A percentile compares a stretch with the other conserved stretches of the same genome.
Conservation (phyloP, 2,113 vertebrate genomes). For the Corythoichthys intestinalis region DNA sequence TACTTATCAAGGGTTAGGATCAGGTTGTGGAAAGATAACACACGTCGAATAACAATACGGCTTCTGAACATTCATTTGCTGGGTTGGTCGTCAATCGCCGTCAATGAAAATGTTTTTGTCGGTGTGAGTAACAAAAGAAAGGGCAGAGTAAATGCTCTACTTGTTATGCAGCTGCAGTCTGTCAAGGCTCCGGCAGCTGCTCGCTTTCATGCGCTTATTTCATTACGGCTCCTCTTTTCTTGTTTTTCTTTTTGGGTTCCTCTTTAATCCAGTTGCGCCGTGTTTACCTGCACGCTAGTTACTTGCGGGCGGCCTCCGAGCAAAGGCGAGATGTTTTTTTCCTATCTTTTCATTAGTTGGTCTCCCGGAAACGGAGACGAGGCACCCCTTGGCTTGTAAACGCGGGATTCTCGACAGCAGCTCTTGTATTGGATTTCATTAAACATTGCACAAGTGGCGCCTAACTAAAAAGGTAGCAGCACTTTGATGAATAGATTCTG, state of each 20-base stretch:
- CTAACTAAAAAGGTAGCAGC: background rate
- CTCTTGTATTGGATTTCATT: background rate
- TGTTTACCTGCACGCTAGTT: conserved; percentile 50
- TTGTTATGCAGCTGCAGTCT: conserved; percentile 74
- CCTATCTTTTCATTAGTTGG: conserved; percentile 51
- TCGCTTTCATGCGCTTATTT: conserved; percentile 68
- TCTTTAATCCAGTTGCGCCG: conserved; percentile 25
- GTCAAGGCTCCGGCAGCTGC: conserved; percentile 70
- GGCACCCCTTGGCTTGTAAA: background rate
- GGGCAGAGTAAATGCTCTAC: conserved; percentile 57
- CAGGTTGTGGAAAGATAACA: no score
- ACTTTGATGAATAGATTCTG: background rate
- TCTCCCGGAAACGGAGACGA: background rate
- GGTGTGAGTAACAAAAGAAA: conserved; percentile 64
- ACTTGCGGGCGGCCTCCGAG: conserved; percentile 20
- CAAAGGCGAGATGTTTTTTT: conserved; percentile 28
- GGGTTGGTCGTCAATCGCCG: no score
- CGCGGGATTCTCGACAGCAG: background rate
- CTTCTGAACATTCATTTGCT: background rate
- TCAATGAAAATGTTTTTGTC: conserved; percentile 12
- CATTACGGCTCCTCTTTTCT: conserved; percentile 48
- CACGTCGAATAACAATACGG: no score
- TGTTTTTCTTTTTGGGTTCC: background rate
- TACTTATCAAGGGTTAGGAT: no score
- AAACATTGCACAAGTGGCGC: background rate